Conservation (phyloP, 2,888 invertebrate species). For the Andrena chrysosceles region DNA sequence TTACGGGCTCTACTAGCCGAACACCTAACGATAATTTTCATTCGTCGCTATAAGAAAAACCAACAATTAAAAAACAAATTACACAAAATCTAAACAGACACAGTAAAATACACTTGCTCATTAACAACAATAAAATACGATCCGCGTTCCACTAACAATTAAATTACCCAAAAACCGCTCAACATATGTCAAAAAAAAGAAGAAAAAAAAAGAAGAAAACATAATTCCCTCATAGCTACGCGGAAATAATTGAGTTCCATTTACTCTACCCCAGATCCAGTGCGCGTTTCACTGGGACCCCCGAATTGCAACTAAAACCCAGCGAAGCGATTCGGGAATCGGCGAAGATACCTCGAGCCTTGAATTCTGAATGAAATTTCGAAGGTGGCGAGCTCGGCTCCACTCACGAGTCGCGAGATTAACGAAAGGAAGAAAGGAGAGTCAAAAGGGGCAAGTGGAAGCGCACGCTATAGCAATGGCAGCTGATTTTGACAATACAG, state of each 20-base stretch:
- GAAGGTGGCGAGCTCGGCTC: neutral
- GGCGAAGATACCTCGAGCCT: slow-evolving; percentile 11
- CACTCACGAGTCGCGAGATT: neutral
- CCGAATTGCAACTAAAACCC: slow-evolving; percentile 25
- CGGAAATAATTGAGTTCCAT: neutral
- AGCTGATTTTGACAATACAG: slow-evolving; percentile 83
- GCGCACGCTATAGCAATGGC: slow-evolving; percentile 78
- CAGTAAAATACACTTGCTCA: no score
- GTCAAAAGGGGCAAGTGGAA: slow-evolving; percentile 41
- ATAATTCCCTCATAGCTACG: neutral
- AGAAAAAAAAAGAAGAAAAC: neutral
- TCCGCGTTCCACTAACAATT: no score
- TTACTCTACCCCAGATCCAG: slow-evolving; percentile 1
- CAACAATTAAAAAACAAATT: neutral
- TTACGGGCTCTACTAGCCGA: no score
- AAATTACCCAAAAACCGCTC: neutral
- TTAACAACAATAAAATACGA: no score
- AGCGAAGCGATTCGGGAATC: neutral
- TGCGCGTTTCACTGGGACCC: neutral
- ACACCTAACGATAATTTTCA: neutral
- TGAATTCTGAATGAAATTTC: slow-evolving; percentile 48
- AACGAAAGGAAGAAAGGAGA: slow-evolving; percentile 26
- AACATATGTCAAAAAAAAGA: neutral
- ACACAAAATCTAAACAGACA: neutral
- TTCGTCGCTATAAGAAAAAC: slow-evolving; percentile 2